Percentiles rank a stretch among this genome's conserved stretches.
phyloP scores from a whole-genome alignment of 2,888 invertebrate species.

The Drosophila putrida region DNA sequence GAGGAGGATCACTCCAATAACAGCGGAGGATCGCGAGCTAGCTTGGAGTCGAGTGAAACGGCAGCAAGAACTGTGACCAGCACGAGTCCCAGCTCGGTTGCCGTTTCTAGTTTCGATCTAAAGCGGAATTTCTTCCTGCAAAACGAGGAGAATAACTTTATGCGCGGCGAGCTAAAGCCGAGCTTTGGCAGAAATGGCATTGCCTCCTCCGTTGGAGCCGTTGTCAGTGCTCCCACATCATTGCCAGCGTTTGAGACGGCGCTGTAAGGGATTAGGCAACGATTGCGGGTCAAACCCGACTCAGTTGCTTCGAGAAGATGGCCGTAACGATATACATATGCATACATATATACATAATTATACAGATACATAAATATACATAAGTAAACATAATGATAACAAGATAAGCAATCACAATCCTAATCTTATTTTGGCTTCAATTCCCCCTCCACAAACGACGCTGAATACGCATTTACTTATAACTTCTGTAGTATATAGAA shows the following conservation, averaged over 20 bases:
- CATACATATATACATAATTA: slow-evolving; percentile 31
- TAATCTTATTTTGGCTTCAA: slow-evolving; percentile 38
- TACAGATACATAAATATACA: slow-evolving; percentile 21
- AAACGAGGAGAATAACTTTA: slow-evolving; percentile 85
- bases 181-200: slow-evolving; percentile 55
- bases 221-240: slow-evolving; percentile 39
- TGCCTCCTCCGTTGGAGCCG: slow-evolving; percentile 1
- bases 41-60: slow-evolving; percentile 83
- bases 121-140: slow-evolving; percentile 85
- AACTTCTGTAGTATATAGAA: slow-evolving; percentile 22
- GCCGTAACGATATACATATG: slow-evolving; percentile 35
- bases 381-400: slow-evolving; percentile 60
- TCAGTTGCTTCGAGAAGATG: slow-evolving; percentile 25
- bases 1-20: slow-evolving; percentile 91
- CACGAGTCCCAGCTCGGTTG: slow-evolving; percentile 43
- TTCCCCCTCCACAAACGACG: slow-evolving; percentile 31
- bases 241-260: slow-evolving; percentile 82
- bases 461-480: slow-evolving; percentile 69
- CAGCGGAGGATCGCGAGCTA: slow-evolving; percentile 87
- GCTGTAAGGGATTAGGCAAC: slow-evolving; percentile 57
- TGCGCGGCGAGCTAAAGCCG: slow-evolving; percentile 84
- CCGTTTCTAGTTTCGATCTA: slow-evolving; percentile 79
- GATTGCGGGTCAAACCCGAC: slow-evolving; percentile 68
- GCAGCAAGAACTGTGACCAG: slow-evolving; percentile 26
- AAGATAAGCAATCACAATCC: slow-evolving; percentile 57